phyloP scores from a whole-genome alignment of 2,888 invertebrate genomes.

The Hypena proboscidalis region DNA sequence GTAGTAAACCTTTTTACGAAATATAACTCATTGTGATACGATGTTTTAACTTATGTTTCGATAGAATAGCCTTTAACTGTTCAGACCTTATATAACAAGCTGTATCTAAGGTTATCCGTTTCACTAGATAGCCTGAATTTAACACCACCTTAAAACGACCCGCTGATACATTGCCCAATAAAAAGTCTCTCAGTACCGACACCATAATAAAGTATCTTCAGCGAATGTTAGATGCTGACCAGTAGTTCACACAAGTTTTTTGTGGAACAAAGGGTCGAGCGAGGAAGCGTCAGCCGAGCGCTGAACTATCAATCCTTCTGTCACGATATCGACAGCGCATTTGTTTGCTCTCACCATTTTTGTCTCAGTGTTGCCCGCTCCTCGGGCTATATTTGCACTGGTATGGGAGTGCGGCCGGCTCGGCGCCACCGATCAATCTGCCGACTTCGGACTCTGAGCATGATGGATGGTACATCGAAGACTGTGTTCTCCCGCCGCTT shows the following conservation, averaged over 20 bases:
- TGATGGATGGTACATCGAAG: slow-evolving; percentile 71
- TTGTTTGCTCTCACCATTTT: slow-evolving; percentile 82
- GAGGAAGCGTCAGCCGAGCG: slow-evolving; percentile 28
- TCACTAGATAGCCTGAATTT: too few relatives aligned
- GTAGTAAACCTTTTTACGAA: too few relatives aligned
- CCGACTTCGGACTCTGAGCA: slow-evolving; percentile 67
- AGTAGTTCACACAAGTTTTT: slow-evolving; percentile 32
- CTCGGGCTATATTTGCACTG: slow-evolving; percentile 54
- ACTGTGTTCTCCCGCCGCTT: slow-evolving; percentile 48
- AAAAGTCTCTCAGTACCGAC: too few relatives aligned
- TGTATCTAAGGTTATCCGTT: too few relatives aligned
- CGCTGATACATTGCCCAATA: too few relatives aligned
- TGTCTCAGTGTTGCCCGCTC: slow-evolving; percentile 71
- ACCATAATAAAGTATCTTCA: background rate
- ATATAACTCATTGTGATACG: too few relatives aligned
- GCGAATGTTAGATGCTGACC: slow-evolving; percentile 2
- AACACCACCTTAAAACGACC: too few relatives aligned
- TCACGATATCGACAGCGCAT: slow-evolving; percentile 80
- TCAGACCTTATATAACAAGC: too few relatives aligned
- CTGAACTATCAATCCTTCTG: slow-evolving; percentile 81
- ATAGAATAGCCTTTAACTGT: too few relatives aligned
- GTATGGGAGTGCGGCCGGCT: slow-evolving; percentile 55
- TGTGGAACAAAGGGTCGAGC: slow-evolving; percentile 25
- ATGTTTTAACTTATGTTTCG: too few relatives aligned
- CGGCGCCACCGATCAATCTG: slow-evolving; percentile 77